Conservation (phyloP, 2,888 invertebrate species). For the Callosobruchus maculatus region DNA sequence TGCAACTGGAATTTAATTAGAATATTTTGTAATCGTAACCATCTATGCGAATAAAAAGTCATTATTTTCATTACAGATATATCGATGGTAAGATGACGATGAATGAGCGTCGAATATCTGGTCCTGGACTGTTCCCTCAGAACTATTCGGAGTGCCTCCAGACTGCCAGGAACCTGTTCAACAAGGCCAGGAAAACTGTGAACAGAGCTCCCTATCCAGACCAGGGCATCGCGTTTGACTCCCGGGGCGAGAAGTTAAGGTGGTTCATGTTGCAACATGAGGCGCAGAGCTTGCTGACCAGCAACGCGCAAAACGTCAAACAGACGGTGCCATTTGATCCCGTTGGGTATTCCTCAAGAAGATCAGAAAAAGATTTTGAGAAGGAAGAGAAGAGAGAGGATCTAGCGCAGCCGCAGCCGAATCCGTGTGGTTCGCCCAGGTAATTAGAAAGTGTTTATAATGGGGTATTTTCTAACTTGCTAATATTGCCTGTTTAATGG, state of each 20-base stretch:
- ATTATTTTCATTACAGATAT: background rate
- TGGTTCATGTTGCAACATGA: constrained; percentile 91
- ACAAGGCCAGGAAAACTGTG: constrained; percentile 70
- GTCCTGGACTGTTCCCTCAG: constrained; percentile 69
- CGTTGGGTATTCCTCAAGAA: constrained; percentile 20
- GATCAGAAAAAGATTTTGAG: constrained; percentile 12
- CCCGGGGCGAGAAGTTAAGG: constrained; percentile 65
- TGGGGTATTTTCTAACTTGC: too few relatives aligned
- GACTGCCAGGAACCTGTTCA: constrained; percentile 74
- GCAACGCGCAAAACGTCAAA: constrained; percentile 72
- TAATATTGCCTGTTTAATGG: too few relatives aligned
- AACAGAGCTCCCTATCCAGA: constrained; percentile 72
- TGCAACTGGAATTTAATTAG: too few relatives aligned
- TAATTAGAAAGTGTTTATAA: background rate
- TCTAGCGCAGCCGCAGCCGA: constrained; percentile 10
- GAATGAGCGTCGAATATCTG: constrained; percentile 68
- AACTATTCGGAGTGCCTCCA: constrained; percentile 74
- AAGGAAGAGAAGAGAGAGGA: constrained; percentile 9
- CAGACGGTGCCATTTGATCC: constrained; percentile 75
- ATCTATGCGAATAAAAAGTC: background rate
- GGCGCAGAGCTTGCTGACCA: constrained; percentile 71
- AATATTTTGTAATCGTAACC: too few relatives aligned
- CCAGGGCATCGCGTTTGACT: constrained; percentile 69
- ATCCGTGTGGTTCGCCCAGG: constrained; percentile 20
- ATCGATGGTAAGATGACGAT: constrained; percentile 69